These are phyloP conservation scores for Blera fallax DNA, from an alignment of 2,888 invertebrate species.

Conservation along the genomic window DNA sequence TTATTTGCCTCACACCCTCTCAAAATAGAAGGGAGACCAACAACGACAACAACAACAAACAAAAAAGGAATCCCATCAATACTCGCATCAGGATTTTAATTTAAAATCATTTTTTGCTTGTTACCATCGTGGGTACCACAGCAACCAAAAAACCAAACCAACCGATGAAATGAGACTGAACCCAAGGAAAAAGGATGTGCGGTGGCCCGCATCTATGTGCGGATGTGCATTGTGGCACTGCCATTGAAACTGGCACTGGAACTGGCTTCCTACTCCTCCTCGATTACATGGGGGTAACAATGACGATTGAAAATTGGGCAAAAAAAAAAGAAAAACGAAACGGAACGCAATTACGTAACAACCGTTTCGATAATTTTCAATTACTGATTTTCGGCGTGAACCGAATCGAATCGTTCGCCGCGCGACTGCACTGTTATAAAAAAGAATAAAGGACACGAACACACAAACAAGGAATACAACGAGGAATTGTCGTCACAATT, in stretches of 20 bases:
- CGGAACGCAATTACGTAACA: constrained; percentile 81
- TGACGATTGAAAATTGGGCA: constrained; percentile 51
- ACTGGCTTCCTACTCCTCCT: background rate
- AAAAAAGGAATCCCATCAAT: constrained; percentile 66
- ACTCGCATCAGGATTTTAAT: constrained; percentile 73
- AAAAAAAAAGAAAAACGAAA: constrained; percentile 67
- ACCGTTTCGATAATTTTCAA: constrained; percentile 82
- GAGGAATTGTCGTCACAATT: constrained; percentile 66
- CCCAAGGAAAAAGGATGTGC: constrained; percentile 70
- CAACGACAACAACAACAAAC: constrained; percentile 6
- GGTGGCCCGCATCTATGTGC: constrained; percentile 73
- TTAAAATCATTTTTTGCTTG: constrained; percentile 73
- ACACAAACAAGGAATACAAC: constrained; percentile 44
- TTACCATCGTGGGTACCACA: constrained; percentile 71
- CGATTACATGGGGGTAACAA: constrained; percentile 19
- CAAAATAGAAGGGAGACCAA: constrained; percentile 29
- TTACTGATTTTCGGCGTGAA: constrained; percentile 75
- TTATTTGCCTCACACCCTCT: constrained; percentile 39
- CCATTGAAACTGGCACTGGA: constrained; percentile 21
- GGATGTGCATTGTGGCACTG: constrained; percentile 63
- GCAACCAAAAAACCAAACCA: constrained; percentile 72
- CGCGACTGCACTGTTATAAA: constrained; percentile 53
- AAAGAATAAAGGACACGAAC: constrained; percentile 26
- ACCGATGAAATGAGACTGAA: constrained; percentile 61
- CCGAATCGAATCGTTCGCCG: constrained; percentile 67